phyloP scores from a whole-genome alignment of 1,140 invertebrate species.

The Trichonephila inaurata region DNA sequence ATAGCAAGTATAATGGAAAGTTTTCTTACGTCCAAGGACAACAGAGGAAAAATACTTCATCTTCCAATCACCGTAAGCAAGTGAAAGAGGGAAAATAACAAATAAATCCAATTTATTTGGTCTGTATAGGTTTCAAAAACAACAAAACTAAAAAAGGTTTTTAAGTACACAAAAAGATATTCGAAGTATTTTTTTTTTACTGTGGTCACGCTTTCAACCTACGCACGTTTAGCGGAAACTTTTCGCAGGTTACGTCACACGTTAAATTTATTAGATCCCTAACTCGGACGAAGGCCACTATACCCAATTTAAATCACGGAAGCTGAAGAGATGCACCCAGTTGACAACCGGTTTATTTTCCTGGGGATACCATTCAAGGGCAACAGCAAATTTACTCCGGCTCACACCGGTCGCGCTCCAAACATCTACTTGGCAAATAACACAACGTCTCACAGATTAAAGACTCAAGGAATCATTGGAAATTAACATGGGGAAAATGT shows the following conservation, averaged over 20 bases:
- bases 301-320: constrained; percentile 51
- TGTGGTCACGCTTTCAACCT: constrained; percentile 27
- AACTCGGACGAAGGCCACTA: constrained; percentile 23
- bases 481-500: background rate
- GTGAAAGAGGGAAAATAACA: background rate
- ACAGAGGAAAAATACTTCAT: background rate
- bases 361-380: constrained; percentile 35
- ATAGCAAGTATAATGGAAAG: background rate
- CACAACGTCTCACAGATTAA: background rate
- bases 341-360: constrained; percentile 31
- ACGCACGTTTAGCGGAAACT: constrained; percentile 29
- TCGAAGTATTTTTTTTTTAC: background rate
- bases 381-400: background rate
- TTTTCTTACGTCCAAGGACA: background rate
- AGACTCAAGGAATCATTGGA: background rate
- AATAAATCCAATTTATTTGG: background rate
- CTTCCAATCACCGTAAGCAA: background rate
- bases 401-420: background rate
- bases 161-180: background rate
- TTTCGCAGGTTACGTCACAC: constrained; percentile 19
- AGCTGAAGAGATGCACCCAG: constrained; percentile 34
- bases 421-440: background rate
- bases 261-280: constrained; percentile 45
- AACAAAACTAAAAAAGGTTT: background rate
- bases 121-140: background rate